A percentile compares a stretch with the other conserved stretches of the same genome.
Conservation (phyloP, 1,140 invertebrate genomes). For the Papilio dardanus region DNA sequence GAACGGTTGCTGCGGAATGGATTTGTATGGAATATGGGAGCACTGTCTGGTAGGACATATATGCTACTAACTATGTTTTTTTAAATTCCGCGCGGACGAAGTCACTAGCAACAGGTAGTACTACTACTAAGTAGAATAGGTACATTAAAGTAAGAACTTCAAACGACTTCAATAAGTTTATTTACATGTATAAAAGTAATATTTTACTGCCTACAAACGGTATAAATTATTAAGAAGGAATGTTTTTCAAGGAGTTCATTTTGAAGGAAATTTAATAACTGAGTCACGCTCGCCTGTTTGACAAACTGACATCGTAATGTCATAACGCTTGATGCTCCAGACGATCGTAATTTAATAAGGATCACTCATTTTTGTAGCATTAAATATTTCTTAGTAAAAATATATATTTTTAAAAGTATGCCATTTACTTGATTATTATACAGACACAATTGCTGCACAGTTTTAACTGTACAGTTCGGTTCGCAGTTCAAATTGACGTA, state of each 20-base stretch:
- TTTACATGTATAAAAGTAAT: neutral
- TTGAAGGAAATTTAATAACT: neutral
- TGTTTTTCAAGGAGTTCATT: neutral
- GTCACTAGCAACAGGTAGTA: too few relatives aligned
- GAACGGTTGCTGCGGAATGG: too few relatives aligned
- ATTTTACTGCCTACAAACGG: neutral
- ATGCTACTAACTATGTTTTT: too few relatives aligned
- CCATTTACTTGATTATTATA: neutral
- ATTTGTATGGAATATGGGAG: too few relatives aligned
- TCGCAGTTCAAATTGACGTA: too few relatives aligned
- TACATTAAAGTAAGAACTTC: too few relatives aligned
- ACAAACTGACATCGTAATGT: conserved; percentile 3
- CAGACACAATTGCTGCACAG: too few relatives aligned
- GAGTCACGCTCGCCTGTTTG: neutral
- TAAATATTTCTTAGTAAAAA: neutral
- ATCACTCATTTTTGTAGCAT: neutral
- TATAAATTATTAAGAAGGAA: neutral
- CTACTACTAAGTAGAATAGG: too few relatives aligned
- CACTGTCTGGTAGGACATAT: too few relatives aligned
- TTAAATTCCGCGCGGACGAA: too few relatives aligned
- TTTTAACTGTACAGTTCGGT: too few relatives aligned
- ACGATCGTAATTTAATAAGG: neutral
- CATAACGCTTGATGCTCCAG: neutral
- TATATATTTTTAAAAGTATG: neutral
- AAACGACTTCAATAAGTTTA: neutral